Base-by-base conservation (phyloP, 30 jellyfish, hydroid and myxozoan genomes). In the Aurelia aurita region DNA sequence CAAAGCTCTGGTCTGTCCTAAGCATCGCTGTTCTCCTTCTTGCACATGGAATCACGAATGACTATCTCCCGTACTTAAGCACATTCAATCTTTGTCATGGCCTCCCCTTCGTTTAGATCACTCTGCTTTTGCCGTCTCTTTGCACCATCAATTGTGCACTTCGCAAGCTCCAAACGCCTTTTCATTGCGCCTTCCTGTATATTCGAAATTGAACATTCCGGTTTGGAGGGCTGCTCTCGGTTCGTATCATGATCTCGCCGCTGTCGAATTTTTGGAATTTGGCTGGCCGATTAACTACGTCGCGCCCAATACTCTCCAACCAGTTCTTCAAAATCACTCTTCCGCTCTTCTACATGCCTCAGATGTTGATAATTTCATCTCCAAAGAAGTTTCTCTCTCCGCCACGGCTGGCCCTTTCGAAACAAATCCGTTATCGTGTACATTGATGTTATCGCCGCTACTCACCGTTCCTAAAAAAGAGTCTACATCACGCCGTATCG, bases 221-320 rank as follows among this genome's bases (percentile, higher is more conserved):
- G 66, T 22, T 5, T 55, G 66, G 66, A 55, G 66, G 27, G 66
- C 66, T 55, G 66, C 66, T 16, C 66, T 55, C 4, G 66, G 9
- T 22, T 1, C 66, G 4, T 55, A 1, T 55, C 66, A 55, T 55
- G 66, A 55, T 55, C 23, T 13, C 9, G 27, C 10, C 6, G 6
- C n/a, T n/a, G n/a, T n/a, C n/a, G n/a, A n/a, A n/a, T n/a, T n/a
- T n/a, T n/a, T n/a, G n/a, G n/a, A n/a, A 8, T 53, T 8, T 20
- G 9, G 7, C 7, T 53, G 9, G 3, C 59, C 59, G 59, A 47
- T 8, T 47, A 47, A 47, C 16, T 47, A 47, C 16, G 59, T 16
- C 59, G 10, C 59, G 16, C 59, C 10, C 16, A 47, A 47, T 8
- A 8, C 59, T 16, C 59, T 47, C 59, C 13, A 8, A 8, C 16